These are phyloP conservation scores for Rhopalosiphum nymphaeae DNA, from an alignment of 2,888 invertebrate species.

Conservation along the genomic window DNA sequence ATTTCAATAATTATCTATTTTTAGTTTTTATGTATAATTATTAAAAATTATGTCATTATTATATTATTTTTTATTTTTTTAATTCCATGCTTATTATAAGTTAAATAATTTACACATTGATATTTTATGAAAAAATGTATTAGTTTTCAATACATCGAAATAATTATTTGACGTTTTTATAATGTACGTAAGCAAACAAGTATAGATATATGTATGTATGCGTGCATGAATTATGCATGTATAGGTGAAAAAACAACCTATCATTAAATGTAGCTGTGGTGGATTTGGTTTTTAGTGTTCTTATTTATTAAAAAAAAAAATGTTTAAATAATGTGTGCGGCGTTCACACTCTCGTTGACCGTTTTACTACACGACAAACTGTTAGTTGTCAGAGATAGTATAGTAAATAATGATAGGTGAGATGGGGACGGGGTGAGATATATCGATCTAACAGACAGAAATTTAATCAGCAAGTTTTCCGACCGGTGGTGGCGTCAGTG, in stretches of 20 bases:
- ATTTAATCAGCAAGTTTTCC: constrained; percentile 62
- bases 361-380: constrained; percentile 2
- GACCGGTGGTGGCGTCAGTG: background rate
- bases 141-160: background rate
- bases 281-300: background rate
- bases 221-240: background rate
- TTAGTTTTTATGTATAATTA: background rate
- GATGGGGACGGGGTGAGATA: background rate
- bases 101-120: background rate
- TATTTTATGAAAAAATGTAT: background rate
- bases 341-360: background rate
- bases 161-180: background rate
- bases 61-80: background rate
- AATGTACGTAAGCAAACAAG: background rate
- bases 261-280: background rate
- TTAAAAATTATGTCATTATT: background rate
- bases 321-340: background rate
- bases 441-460: constrained; percentile 59
- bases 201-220: background rate
- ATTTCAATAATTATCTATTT: background rate
- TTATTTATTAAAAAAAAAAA: background rate
- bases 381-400: constrained; percentile 10
- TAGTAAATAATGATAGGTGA: background rate
- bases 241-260: background rate
- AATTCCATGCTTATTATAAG: background rate